Conservation (phyloP, 1,140 invertebrate species). For the Ceratoteleas bidentatus region DNA sequence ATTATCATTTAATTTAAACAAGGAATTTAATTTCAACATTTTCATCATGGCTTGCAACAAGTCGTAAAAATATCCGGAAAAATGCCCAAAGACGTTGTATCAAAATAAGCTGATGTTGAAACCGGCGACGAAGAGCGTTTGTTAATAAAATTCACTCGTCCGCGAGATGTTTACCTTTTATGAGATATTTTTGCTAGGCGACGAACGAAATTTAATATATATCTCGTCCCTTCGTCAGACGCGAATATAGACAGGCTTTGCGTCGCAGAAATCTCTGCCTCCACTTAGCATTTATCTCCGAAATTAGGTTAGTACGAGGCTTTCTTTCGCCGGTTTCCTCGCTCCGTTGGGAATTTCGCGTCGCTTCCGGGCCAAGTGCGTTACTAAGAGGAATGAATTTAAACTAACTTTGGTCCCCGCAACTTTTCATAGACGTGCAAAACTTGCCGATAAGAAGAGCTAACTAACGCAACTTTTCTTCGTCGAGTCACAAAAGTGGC, state of each 20-base stretch:
- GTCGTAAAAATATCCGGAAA: background rate
- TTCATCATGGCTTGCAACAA: background rate
- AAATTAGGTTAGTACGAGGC: constrained; percentile 76
- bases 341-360: constrained; percentile 67
- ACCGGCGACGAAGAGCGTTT: background rate
- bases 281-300: constrained; percentile 76
- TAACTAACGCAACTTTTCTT: no score
- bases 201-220: constrained; percentile 45
- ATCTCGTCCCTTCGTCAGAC: constrained; percentile 22
- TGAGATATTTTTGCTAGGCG: constrained; percentile 36
- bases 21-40: background rate
- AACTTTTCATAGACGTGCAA: no score
- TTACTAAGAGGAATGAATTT: no score
- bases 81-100: background rate
- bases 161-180: constrained; percentile 23
- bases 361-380: constrained; percentile 64
- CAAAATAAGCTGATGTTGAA: constrained; percentile 7
- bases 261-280: constrained; percentile 76
- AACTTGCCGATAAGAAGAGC: no score
- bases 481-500: no score
- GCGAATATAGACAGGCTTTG: constrained; percentile 46
- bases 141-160: constrained; percentile 17
- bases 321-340: constrained; percentile 67
- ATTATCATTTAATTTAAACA: background rate
- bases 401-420: no score